phyloP scores from a whole-genome alignment of 2,797 vertebrate species.

The Otolemur crassicaudatus region DNA sequence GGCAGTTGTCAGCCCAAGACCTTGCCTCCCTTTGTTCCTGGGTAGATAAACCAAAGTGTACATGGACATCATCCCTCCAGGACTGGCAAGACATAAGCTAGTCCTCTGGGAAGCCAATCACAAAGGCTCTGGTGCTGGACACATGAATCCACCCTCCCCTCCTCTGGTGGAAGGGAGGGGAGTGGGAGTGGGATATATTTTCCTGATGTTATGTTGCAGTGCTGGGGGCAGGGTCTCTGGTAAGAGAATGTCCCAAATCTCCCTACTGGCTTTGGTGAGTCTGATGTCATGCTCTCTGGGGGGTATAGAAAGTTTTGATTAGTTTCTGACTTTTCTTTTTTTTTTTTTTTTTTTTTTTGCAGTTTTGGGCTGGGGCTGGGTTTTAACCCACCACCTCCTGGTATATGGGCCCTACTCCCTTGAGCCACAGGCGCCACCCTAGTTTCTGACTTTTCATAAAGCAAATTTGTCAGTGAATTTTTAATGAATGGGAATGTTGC shows the following conservation, averaged over 20 bases:
- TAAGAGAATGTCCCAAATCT: background rate
- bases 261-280: background rate
- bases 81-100: background rate
- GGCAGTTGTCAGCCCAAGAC: background rate
- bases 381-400: too few species aligned
- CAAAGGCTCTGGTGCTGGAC: background rate
- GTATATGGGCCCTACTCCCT: too few species aligned
- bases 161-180: background rate
- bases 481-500: background rate
- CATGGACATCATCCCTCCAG: background rate
- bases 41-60: background rate
- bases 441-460: background rate
- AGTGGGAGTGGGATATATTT: background rate
- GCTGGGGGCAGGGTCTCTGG: background rate
- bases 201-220: background rate
- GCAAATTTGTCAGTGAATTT: background rate
- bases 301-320: background rate
- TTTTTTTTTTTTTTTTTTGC: too few species aligned
- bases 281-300: background rate
- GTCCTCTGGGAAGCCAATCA: background rate
- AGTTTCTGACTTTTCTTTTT: too few species aligned
- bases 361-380: too few species aligned
- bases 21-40: background rate
- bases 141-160: background rate
- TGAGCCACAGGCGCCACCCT: too few species aligned